Conservation (phyloP, 2,113 vertebrate genomes). For the Rostratula benghalensis region DNA sequence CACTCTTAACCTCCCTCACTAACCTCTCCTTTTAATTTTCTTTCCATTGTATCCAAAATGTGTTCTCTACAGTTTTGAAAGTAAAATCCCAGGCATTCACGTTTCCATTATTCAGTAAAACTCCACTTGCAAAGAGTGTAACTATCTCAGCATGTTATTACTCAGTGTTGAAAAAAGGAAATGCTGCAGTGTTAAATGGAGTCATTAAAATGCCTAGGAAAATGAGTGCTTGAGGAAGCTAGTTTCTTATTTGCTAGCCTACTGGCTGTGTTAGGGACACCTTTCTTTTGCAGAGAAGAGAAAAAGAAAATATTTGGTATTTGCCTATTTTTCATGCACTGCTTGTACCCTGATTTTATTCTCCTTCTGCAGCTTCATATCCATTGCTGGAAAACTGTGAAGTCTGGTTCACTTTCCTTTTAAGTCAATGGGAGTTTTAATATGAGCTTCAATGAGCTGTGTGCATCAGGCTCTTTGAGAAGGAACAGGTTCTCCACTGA, state of each 20-base stretch:
- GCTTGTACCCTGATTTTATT: neutral
- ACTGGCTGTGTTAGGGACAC: neutral
- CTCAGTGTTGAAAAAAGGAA: slow-evolving; percentile 34
- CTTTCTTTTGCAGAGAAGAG: slow-evolving; percentile 3
- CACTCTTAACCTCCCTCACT: neutral
- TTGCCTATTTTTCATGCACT: neutral
- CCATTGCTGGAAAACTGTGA: neutral
- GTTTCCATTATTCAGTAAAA: slow-evolving; percentile 32
- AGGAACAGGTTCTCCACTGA: neutral
- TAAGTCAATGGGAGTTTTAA: neutral
- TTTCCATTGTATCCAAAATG: neutral
- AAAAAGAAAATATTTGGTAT: slow-evolving; percentile 1
- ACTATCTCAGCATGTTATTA: slow-evolving; percentile 58
- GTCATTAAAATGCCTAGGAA: slow-evolving; percentile 46
- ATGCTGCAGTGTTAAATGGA: slow-evolving; percentile 40
- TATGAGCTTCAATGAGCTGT: neutral
- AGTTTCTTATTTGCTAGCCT: slow-evolving; percentile 39
- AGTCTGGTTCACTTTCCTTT: neutral
- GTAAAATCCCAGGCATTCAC: slow-evolving; percentile 36
- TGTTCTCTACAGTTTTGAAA: slow-evolving; percentile 1
- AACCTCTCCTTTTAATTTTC: slow-evolving; percentile 47
- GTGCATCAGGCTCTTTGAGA: neutral
- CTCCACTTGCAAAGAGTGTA: neutral
- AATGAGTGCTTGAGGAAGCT: slow-evolving; percentile 2
- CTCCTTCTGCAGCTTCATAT: neutral